These are phyloP conservation scores for Xiphorhynchus elegans DNA, from an alignment of 2,113 vertebrate species.

Conservation along the genomic window DNA sequence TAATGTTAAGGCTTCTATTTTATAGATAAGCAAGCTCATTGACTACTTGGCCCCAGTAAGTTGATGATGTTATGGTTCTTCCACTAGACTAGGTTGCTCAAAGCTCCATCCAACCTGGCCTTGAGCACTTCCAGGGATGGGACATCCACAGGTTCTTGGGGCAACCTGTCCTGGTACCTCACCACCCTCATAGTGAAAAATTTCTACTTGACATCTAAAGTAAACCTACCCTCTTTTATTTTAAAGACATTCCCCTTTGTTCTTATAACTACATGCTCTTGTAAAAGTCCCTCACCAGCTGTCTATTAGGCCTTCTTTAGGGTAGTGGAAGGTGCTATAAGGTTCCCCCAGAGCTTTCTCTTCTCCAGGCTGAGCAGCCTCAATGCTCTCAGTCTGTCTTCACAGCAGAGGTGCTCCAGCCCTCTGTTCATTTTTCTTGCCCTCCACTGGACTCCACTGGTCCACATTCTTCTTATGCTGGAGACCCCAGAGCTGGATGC, in stretches of 20 bases:
- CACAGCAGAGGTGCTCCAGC: not conserved
- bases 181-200: not conserved
- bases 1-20: not conserved
- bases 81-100: not conserved
- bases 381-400: not conserved
- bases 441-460: not conserved
- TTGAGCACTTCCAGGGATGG: not conserved
- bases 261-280: not conserved
- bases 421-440: not conserved
- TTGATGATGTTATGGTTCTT: not conserved
- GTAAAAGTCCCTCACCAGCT: not conserved
- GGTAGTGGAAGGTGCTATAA: not conserved
- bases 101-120: not conserved
- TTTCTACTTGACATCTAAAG: not conserved
- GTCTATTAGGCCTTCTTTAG: not conserved
- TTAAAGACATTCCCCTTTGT: not conserved
- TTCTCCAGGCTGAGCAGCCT: not conserved
- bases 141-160: not conserved
- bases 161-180: not conserved
- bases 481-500: not conserved
- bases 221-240: not conserved
- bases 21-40: not conserved
- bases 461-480: not conserved
- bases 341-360: not conserved
- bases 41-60: not conserved